Evolutionary conservation across 1,140 invertebrate species (phyloP), one percentile per base, ranked within the genome.

Genomic region (Atta texana): DNA sequence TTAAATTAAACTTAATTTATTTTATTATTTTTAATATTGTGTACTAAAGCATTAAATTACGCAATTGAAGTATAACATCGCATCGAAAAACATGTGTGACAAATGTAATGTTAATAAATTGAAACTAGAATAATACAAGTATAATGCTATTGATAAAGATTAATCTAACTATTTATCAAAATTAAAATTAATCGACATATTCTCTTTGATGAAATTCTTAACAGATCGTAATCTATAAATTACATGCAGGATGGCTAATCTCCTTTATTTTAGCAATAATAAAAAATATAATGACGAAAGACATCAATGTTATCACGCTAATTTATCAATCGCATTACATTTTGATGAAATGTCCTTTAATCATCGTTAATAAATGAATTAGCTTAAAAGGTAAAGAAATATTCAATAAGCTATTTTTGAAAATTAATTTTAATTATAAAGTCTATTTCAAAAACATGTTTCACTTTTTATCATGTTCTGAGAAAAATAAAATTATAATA

Each of bases 121-220:
- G 2, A 12, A 44, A 68, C 39, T 44, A 68, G 31, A 39, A 68
- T 66, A 34, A 68, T 66, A 34, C 4, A 21, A 44, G 31, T 3
- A n/a, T 3, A 66, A 8, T 44, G 64, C n/a, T 39, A 21, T 68
- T 21, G 64, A 68, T 21, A n/a, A 68, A 8, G 10, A 68, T 21
- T 68, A 68, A 68, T 68, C n/a, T 44, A 68, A 68, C 34, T 68
- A 68, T n/a, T 68, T 68, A 68, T 68, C 64, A 44, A 21, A 10
- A 44, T 68, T 68, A 44, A 68, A 66, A 44, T 18, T 68, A 39
- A 39, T 39, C 64, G 34, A 44, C 12, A 1, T 68, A 14, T 44
- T 44, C 5, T 21, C 3, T 10, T 44, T 44, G n/a, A 0, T 68
- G 4, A 21, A 68, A 21, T 21, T 68, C 34, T 68, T 68, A 68